Evolutionary conservation across 2,797 vertebrate species (phyloP), one percentile per base, ranked within the genome.

Genomic region (Syngnathus acus): DNA sequence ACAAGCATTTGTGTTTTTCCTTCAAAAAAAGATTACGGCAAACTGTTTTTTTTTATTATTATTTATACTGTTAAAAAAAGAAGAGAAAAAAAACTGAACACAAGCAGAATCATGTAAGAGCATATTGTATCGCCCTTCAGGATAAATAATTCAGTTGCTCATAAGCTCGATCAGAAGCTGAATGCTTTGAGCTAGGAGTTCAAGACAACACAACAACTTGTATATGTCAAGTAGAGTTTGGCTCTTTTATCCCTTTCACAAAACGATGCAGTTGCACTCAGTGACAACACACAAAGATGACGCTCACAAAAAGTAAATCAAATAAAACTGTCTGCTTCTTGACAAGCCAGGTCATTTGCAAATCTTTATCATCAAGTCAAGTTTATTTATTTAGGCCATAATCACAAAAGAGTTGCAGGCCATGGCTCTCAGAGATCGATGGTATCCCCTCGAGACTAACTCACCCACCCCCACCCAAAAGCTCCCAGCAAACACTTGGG

Each of bases 201-300:
- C 43, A 16, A 62, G 38, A 61, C 62, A 54, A 48, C 71, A 67
- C 63, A 75, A 68, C 73, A 77, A 58, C 71, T 51, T 57, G 54
- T 32, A 57, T 10, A 23, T 74, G 68, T 81, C 76, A 73, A n/a
- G 23, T 57, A 57, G 66, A 72, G 57, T 72, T 75, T 57, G 19
- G 37, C 39, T 40, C 65, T 55, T 77, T 82, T n/a, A 72, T 78
- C 65, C 70, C 60, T 65, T 68, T 78, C 65, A 65, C 69, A 76
- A 69, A 26, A 23, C 63, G 10, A 64, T 67, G 63, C 17, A 3
- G 17, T 9, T 50, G 48, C 68, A 26, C 63, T 38, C 62, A n/a
- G 68, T 65, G 75, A 72, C 69, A 69, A 62, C n/a, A 2, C 73
- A 70, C 61, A 59, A 62, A 74, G 70, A n/a, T 10, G 66, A 70